These are phyloP conservation scores for Metalampra italica DNA, from an alignment of 2,888 invertebrate species.

Conservation along the genomic window DNA sequence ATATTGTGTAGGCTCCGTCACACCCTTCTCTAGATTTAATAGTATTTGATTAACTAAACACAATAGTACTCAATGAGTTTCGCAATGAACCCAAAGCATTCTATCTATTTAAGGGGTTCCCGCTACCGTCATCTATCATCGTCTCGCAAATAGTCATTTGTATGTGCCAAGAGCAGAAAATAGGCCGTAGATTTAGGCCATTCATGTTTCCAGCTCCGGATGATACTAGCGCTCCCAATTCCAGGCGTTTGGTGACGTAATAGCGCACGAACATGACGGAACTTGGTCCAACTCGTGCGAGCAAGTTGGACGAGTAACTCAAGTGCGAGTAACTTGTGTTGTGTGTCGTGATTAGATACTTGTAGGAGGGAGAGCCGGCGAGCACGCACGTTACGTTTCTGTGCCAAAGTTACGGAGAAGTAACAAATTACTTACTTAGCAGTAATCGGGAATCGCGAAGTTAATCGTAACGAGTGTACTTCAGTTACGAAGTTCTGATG, in stretches of 20 bases:
- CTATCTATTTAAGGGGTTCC: no score
- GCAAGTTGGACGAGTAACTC: not conserved
- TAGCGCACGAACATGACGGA: not conserved
- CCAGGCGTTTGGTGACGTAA: not conserved
- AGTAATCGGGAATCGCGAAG: not conserved
- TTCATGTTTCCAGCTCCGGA: not conserved
- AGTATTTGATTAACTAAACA: no score
- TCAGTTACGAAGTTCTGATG: no score
- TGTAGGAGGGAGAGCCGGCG: no score
- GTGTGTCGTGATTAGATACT: slow-evolving; percentile 1
- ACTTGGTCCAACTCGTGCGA: not conserved
- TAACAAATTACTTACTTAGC: not conserved
- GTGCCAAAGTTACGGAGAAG: not conserved
- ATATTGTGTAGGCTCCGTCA: no score
- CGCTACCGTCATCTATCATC: no score
- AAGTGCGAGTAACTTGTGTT: not conserved
- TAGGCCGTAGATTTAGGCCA: not conserved
- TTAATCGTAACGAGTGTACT: not conserved
- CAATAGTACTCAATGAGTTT: no score
- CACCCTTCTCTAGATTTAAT: no score
- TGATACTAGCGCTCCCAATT: not conserved
- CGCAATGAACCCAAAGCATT: no score
- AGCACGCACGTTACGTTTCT: not conserved
- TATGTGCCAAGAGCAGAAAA: not conserved
- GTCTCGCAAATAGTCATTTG: not conserved